Evolutionary conservation across 2,113 vertebrate genomes (phyloP).

Genomic region (Elgaria multicarinata): DNA sequence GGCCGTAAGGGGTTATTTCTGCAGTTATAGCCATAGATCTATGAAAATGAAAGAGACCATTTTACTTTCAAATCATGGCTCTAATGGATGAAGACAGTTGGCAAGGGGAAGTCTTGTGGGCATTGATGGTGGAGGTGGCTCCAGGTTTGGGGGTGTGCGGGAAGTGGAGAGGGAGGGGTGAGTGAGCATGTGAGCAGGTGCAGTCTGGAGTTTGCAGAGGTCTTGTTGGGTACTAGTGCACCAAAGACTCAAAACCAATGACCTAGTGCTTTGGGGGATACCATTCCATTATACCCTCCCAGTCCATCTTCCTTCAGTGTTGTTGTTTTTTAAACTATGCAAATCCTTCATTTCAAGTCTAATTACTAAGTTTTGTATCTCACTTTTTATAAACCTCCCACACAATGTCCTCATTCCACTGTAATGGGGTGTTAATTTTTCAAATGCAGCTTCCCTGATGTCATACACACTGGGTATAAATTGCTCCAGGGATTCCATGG

Average conservation of each 20-base stretch:
- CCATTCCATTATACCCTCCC: constrained; percentile 3
- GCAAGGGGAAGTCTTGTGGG: no score
- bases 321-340: not conserved
- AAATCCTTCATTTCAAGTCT: constrained; percentile 22
- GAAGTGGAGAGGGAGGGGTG: no score
- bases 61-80: no score
- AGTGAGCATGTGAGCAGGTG: no score
- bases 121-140: no score
- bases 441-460: constrained; percentile 58
- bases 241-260: not conserved
- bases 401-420: constrained; percentile 40
- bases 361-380: constrained; percentile 37
- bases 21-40: no score
- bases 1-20: no score
- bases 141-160: no score
- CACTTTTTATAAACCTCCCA: constrained; percentile 45
- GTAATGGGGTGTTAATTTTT: constrained; percentile 66
- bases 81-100: no score
- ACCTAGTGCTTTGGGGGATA: not conserved
- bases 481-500: constrained; percentile 66
- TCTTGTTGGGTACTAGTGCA: no score
- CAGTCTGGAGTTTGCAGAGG: no score
- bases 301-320: constrained; percentile 25
- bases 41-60: no score
- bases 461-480: constrained; percentile 48